Conservation (phyloP, 1,140 invertebrate genomes). For the Apis florea region DNA sequence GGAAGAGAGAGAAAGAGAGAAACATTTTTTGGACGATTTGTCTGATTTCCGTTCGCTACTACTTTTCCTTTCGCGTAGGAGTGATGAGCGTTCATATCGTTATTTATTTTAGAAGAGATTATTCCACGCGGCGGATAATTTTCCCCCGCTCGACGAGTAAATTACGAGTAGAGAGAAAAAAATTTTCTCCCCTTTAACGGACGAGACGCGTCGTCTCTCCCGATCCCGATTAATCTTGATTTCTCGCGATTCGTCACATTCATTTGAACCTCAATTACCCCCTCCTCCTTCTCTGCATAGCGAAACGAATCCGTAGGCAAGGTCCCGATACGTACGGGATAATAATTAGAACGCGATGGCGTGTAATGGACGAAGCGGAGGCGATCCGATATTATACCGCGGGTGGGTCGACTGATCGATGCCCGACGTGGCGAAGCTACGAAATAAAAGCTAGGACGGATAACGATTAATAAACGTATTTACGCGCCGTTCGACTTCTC, state of each 20-base stretch:
- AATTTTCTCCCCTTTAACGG: background rate
- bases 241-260: constrained; percentile 56
- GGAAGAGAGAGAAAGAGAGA: no score
- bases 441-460: constrained; percentile 16
- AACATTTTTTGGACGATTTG: no score
- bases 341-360: constrained; percentile 62
- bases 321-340: constrained; percentile 48
- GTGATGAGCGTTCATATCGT: no score
- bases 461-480: constrained; percentile 12
- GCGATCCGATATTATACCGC: constrained; percentile 28
- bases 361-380: constrained; percentile 52
- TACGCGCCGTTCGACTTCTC: constrained; percentile 1
- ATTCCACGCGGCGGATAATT: background rate
- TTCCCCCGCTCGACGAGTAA: background rate
- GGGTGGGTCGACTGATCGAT: constrained; percentile 27
- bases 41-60: background rate
- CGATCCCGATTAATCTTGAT: constrained; percentile 53
- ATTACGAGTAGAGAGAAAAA: background rate
- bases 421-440: constrained; percentile 1
- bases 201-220: background rate
- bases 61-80: no score
- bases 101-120: constrained; percentile 15
- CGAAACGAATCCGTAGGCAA: constrained; percentile 37
- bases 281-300: constrained; percentile 10
- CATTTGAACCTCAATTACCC: constrained; percentile 54